phyloP scores from a whole-genome alignment of 2,113 vertebrate genomes.

The Alethe castanea region DNA sequence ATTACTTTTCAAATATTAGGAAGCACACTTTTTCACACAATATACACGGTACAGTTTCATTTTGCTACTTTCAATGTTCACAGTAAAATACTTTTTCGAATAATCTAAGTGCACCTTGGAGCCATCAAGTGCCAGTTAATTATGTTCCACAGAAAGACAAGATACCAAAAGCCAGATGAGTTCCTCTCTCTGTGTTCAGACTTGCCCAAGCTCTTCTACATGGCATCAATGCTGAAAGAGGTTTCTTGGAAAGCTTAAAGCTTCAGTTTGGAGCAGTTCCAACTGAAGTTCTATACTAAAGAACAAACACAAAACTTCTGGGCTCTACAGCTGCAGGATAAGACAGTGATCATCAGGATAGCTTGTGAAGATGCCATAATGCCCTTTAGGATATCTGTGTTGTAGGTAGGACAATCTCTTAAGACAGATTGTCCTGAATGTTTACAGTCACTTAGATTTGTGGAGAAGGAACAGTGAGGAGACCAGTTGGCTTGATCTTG shows the following conservation, averaged over 20 bases:
- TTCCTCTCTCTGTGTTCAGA: not conserved
- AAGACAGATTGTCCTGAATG: not conserved
- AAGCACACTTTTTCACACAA: not conserved
- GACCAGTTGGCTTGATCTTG: slow-evolving; percentile 94
- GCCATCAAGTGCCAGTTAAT: not conserved
- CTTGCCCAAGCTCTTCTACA: not conserved
- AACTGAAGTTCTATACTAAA: not conserved
- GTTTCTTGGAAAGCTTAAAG: slow-evolving; percentile 15
- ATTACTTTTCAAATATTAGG: slow-evolving; percentile 3
- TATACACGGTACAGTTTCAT: not conserved
- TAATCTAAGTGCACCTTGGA: not conserved
- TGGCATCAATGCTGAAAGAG: not conserved
- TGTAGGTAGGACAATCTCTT: not conserved
- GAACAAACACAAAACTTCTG: not conserved
- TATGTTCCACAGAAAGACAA: not conserved
- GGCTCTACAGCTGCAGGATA: not conserved
- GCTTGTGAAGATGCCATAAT: not conserved
- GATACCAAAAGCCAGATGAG: not conserved
- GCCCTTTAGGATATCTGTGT: not conserved
- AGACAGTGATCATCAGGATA: not conserved
- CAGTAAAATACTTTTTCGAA: not conserved
- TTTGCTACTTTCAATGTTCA: not conserved
- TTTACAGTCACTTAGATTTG: slow-evolving; percentile 81
- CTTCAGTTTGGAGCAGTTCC: slow-evolving; percentile 9
- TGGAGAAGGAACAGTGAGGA: slow-evolving; percentile 93